These are phyloP conservation scores for Macropus fuliginosus DNA, from an alignment of 2,797 vertebrate genomes.

Conservation along the genomic window DNA sequence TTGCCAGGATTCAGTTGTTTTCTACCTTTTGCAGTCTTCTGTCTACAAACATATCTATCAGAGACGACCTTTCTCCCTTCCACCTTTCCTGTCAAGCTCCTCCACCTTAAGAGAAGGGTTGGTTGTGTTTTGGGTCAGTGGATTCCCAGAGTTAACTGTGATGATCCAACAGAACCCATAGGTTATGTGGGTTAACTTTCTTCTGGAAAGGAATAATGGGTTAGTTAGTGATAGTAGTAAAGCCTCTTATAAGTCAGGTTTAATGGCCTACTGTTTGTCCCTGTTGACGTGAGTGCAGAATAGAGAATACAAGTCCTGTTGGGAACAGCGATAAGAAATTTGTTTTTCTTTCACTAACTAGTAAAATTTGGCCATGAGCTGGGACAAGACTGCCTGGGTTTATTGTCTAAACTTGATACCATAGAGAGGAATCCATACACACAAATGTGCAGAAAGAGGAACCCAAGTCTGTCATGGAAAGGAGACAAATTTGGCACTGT, in stretches of 20 bases:
- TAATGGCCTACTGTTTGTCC: not conserved
- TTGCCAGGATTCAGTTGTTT: not conserved
- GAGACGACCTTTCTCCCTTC: not conserved
- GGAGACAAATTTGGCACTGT: not conserved
- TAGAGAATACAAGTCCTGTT: not conserved
- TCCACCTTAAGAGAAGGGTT: too few species aligned
- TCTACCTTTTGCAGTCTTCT: not conserved
- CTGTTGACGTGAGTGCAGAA: not conserved
- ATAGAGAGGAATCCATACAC: not conserved
- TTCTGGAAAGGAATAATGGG: not conserved
- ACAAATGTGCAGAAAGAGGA: not conserved
- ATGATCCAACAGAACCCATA: not conserved
- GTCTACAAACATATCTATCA: not conserved
- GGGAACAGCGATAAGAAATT: not conserved
- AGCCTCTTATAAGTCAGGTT: not conserved
- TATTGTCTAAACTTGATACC: not conserved
- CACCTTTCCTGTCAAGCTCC: not conserved
- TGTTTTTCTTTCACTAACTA: not conserved
- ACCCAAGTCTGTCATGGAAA: not conserved
- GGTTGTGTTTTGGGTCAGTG: accelerated
- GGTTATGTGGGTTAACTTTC: constrained; percentile 9
- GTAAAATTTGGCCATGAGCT: not conserved
- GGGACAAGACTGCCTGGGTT: not conserved
- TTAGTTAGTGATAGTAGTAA: not conserved
- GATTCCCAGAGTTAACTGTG: not conserved